A percentile compares a stretch with the other conserved stretches of the same genome.
Evolutionary conservation across 2,797 vertebrate species (phyloP).

Genomic region (Cynopterus sphinx): DNA sequence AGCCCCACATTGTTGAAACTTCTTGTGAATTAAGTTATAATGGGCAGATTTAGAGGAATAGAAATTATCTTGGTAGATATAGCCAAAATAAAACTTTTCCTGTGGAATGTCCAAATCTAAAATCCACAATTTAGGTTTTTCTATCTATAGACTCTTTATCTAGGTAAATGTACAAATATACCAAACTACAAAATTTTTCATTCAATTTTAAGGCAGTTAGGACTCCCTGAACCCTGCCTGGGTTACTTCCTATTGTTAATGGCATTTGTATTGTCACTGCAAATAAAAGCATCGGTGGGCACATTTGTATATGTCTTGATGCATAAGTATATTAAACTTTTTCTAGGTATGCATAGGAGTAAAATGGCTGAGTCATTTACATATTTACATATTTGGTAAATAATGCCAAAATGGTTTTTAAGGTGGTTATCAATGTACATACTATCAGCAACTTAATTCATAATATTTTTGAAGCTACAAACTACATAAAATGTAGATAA

Average conservation of each 20-base stretch:
- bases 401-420: not conserved
- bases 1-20: not conserved
- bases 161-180: not conserved
- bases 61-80: not conserved
- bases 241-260: not conserved
- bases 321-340: not conserved
- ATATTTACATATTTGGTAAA: not conserved
- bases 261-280: not conserved
- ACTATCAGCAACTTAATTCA: not conserved
- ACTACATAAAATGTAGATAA: not conserved
- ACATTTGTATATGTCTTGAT: not conserved
- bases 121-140: not conserved
- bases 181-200: not conserved
- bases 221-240: not conserved
- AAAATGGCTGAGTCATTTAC: not conserved
- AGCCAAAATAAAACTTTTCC: not conserved
- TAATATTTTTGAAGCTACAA: not conserved
- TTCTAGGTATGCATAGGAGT: not conserved
- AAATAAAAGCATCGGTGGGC: not conserved
- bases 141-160: not conserved
- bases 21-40: not conserved
- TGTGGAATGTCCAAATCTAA: not conserved
- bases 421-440: not conserved
- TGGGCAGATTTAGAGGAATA: slow-evolving; percentile 19
- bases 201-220: not conserved